Evolutionary conservation across 2,797 vertebrate species (phyloP).

Genomic region (Poecilia picta): DNA sequence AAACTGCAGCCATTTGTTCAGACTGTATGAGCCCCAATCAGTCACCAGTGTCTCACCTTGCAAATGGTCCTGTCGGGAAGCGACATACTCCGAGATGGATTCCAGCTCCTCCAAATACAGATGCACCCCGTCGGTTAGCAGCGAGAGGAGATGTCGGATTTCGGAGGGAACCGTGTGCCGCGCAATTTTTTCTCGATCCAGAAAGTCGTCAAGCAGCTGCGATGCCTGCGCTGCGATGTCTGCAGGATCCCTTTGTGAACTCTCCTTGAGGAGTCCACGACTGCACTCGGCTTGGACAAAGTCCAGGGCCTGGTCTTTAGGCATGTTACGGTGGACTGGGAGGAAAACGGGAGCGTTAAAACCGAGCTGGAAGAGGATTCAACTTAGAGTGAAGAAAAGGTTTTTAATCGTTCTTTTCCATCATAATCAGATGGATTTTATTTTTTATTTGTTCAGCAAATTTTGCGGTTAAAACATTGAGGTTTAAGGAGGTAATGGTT

Average conservation of each 20-base stretch:
- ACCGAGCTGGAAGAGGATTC: slow-evolving; percentile 10
- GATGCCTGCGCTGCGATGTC: slow-evolving; percentile 78
- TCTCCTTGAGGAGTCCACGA: slow-evolving; percentile 61
- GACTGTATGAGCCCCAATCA: background rate
- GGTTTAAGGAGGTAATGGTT: background rate
- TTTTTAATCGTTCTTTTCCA: background rate
- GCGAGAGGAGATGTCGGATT: slow-evolving; percentile 77
- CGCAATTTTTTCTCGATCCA: slow-evolving; percentile 74
- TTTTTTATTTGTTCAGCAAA: background rate
- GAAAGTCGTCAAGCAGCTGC: slow-evolving; percentile 81
- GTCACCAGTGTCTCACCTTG: slow-evolving; percentile 66
- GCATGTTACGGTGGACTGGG: slow-evolving; percentile 81
- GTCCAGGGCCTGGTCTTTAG: slow-evolving; percentile 84
- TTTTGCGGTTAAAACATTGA: background rate
- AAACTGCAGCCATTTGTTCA: background rate
- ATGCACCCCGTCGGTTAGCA: slow-evolving; percentile 79
- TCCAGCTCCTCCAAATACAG: slow-evolving; percentile 77
- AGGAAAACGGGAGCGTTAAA: slow-evolving; percentile 46
- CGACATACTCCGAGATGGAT: slow-evolving; percentile 71
- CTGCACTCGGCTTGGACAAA: slow-evolving; percentile 76
- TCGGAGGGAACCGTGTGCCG: slow-evolving; percentile 75
- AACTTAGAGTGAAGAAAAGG: slow-evolving; percentile 11
- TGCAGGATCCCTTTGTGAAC: slow-evolving; percentile 63
- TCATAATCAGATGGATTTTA: background rate
- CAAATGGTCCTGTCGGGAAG: slow-evolving; percentile 75